A percentile compares a stretch with the other conserved stretches of the same genome.
phyloP scores from a whole-genome alignment of 1,140 invertebrate genomes.

The Drosophila obscura region DNA sequence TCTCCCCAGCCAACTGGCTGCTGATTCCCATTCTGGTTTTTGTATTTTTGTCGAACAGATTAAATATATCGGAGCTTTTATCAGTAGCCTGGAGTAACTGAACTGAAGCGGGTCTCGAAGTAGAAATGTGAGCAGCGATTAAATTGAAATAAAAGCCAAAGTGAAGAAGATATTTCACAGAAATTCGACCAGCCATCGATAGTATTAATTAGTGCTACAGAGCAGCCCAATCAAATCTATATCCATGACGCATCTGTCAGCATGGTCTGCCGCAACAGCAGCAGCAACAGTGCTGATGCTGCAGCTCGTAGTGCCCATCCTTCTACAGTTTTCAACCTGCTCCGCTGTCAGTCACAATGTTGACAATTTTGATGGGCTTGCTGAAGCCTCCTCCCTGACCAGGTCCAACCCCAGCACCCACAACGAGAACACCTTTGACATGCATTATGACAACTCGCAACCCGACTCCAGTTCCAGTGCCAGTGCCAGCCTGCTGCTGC shows the following conservation, averaged over 20 bases:
- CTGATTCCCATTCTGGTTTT: conserved; percentile 24
- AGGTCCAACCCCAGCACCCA: conserved; percentile 4
- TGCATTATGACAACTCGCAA: conserved; percentile 47
- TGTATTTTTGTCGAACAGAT: conserved; percentile 63
- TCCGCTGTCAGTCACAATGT: conserved; percentile 33
- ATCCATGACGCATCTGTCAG: conserved; percentile 34
- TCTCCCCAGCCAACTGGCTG: not conserved
- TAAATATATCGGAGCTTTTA: conserved; percentile 43
- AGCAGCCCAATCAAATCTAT: not conserved
- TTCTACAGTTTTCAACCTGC: conserved; percentile 2
- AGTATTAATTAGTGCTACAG: conserved; percentile 54
- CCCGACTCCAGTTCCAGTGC: conserved; percentile 6
- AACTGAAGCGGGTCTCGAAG: conserved; percentile 33
- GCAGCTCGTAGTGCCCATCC: conserved; percentile 22
- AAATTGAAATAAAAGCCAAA: conserved; percentile 6
- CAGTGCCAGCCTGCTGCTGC: not conserved
- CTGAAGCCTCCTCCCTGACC: not conserved
- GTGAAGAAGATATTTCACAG: conserved; percentile 13
- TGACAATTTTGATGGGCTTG: conserved; percentile 44
- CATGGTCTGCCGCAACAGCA: not conserved
- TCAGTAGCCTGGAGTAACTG: conserved; percentile 54
- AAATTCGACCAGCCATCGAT: not conserved
- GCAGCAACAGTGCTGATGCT: conserved; percentile 25
- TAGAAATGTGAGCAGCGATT: conserved; percentile 22
- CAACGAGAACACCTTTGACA: conserved; percentile 42